Evolutionary conservation across 2,888 invertebrate species (phyloP), one percentile per base, ranked within the genome.

Genomic region (Drosophila quasianomalipes): DNA sequence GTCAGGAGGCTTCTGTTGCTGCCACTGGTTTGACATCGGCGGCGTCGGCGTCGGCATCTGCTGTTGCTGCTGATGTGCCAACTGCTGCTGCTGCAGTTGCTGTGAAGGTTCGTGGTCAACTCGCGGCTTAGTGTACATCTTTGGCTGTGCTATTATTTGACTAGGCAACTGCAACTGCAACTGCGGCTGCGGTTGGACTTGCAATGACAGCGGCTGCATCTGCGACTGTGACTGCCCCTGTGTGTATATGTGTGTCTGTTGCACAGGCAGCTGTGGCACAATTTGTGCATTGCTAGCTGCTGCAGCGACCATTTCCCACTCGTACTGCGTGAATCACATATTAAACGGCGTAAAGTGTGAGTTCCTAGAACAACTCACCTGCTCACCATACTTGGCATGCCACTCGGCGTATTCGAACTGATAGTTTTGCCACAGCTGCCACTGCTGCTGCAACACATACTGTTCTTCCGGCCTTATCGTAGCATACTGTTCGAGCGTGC

Each of bases 271-370:
- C 12, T 61, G 61, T 14, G 51, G 9, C 4, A 28, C 66, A 2
- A 66, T 14, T 19, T 9, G 51, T 44, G 62, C 44, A 14, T 2
- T 69, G 30, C 54, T 62, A n/a, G 83, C 86, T 16, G 91, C 78
- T 9, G 91, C 91, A 0, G 92, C 92, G 14, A 92, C 92, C 93
- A 93, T 93, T 87, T 93, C 93, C 1, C 93, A 90, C 70, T 93
- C 92, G 72, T 93, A 93, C 93, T 93, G 67, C 22, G 2, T 14
- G 22, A 47, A 47, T 22, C 22, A 7, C 22, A 22, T 22, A 47
- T 47, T 22, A 22, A 14, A 22, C 7, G 7, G 7, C 4, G 22
- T 22, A 7, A 14, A 22, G 4, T 22, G 47, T 14, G 14, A 16
- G 4, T 47, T 14, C 1, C 14, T 22, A 44, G 12, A 12, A 5